These are phyloP conservation scores for Scylla paramamosain DNA, from an alignment of 1,140 invertebrate genomes.

Conservation along the genomic window DNA sequence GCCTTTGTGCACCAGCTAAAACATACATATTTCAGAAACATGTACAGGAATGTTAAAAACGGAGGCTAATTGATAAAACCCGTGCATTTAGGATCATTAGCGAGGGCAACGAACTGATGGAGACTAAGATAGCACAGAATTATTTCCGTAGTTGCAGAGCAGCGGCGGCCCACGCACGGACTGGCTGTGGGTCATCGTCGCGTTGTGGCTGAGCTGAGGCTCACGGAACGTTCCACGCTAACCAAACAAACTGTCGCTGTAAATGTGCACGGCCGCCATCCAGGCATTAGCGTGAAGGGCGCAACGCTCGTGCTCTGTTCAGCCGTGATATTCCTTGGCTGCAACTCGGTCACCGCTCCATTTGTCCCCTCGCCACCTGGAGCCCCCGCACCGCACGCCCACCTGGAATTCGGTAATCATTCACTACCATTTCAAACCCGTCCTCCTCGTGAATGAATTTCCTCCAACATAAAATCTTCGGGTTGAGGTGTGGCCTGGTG, in stretches of 20 bases:
- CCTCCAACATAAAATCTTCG: no score
- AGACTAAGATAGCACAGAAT: background rate
- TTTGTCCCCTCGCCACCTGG: background rate
- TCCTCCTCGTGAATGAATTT: no score
- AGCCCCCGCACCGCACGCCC: background rate
- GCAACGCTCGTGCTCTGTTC: background rate
- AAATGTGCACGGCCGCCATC: background rate
- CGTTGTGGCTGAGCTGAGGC: background rate
- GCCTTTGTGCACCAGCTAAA: background rate
- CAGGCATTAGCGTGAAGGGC: conserved; percentile 6
- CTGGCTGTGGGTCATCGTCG: background rate
- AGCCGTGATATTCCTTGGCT: conserved; percentile 11
- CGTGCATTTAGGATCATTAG: background rate
- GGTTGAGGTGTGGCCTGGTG: no score
- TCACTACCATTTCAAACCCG: no score
- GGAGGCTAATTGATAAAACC: background rate
- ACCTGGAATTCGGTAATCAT: no score
- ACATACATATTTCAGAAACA: background rate
- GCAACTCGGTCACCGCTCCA: background rate
- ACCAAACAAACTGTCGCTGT: background rate
- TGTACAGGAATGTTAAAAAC: background rate
- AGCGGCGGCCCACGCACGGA: no score
- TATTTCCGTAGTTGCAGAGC: background rate
- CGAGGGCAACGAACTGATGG: background rate
- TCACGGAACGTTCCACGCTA: background rate